Percentiles rank a stretch among this genome's conserved stretches.
phyloP scores from a whole-genome alignment of 2,797 vertebrate genomes.

The Limnodromus scolopaceus region DNA sequence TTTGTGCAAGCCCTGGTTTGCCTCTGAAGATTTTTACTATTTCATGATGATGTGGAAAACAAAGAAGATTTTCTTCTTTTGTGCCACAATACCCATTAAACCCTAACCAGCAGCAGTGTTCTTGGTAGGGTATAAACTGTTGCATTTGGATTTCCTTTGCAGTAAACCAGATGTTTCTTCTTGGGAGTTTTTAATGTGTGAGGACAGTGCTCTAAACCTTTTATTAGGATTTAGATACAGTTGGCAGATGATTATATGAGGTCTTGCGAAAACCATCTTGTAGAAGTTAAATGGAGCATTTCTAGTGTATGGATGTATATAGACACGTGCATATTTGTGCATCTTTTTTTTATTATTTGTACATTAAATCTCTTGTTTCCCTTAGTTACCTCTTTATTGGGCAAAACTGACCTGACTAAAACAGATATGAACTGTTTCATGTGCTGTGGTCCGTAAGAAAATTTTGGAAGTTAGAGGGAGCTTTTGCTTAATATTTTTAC shows the following conservation, averaged over 20 bases:
- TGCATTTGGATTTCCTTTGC: not conserved
- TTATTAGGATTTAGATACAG: not conserved
- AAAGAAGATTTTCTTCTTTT: not conserved
- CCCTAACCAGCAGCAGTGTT: not conserved
- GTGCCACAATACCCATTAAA: not conserved
- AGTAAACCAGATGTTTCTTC: not conserved
- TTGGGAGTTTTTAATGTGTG: not conserved
- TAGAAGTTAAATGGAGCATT: not conserved
- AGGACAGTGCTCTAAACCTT: not conserved
- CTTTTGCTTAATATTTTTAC: not conserved
- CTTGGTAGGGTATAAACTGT: not conserved
- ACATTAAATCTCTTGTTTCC: not conserved
- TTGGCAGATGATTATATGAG: not conserved
- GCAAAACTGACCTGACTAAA: not conserved
- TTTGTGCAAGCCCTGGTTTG: not conserved
- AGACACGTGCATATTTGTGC: fast-evolving
- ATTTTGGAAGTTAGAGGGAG: not conserved
- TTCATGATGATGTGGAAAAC: not conserved
- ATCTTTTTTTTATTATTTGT: not conserved
- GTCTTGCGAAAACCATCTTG: not conserved
- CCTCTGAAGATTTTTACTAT: not conserved
- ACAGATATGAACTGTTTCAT: not conserved
- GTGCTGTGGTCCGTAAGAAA: not conserved
- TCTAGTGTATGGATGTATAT: not conserved
- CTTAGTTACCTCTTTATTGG: not conserved